These are phyloP conservation scores for Drosophila arizonae DNA, from an alignment of 1,140 invertebrate genomes.

Conservation along the genomic window DNA sequence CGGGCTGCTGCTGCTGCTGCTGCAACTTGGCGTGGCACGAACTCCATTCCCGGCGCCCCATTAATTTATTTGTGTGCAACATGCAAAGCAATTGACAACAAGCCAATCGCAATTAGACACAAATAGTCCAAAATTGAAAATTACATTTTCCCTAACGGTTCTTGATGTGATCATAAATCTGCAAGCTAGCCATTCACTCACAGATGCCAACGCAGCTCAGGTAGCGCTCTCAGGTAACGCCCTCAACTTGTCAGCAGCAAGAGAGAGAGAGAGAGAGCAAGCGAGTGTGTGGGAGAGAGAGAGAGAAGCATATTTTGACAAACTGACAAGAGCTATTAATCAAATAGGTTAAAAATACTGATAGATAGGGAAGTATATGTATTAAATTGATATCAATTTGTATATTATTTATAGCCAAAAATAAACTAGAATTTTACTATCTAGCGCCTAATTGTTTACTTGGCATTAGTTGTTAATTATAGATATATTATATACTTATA, in stretches of 20 bases:
- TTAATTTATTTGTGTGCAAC: constrained; percentile 81
- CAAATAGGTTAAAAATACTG: constrained; percentile 18
- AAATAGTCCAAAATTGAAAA: constrained; percentile 55
- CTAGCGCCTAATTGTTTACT: background rate
- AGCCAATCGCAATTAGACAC: constrained; percentile 80
- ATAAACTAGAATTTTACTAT: background rate
- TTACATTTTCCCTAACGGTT: constrained; percentile 8
- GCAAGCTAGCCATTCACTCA: constrained; percentile 14
- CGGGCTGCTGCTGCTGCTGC: constrained; percentile 37
- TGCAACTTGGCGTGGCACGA: background rate
- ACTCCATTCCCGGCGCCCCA: constrained; percentile 20
- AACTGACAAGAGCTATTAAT: constrained; percentile 51
- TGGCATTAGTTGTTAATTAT: background rate
- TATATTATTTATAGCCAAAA: background rate
- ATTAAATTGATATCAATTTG: background rate
- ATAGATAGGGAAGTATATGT: constrained; percentile 5
- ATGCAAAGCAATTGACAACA: constrained; percentile 78
- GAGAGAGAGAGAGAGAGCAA: background rate
- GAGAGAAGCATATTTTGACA: constrained; percentile 30
- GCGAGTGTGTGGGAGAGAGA: background rate
- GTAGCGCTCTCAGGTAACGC: constrained; percentile 18
- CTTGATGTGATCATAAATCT: constrained; percentile 28
- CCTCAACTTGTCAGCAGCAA: constrained; percentile 41
- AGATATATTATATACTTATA: background rate
- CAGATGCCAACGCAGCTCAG: constrained; percentile 4